phyloP scores from a whole-genome alignment of 1,140 invertebrate genomes.

The Drosophila nigromelanica region DNA sequence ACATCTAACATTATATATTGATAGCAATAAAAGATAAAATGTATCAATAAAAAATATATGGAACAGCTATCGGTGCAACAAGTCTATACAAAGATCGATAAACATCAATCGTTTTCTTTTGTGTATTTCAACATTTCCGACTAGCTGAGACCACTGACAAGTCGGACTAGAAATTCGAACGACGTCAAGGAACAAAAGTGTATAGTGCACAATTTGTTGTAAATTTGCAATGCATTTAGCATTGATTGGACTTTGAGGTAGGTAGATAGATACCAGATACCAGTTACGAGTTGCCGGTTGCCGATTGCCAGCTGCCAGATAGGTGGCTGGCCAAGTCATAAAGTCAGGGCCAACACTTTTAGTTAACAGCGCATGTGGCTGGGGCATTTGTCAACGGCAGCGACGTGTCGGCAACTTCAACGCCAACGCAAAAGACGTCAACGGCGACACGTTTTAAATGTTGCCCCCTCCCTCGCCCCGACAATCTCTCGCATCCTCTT shows the following conservation, averaged over 20 bases:
- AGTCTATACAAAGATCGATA: too few species aligned
- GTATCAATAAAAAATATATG: too few species aligned
- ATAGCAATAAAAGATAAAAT: too few species aligned
- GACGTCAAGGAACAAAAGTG: not conserved
- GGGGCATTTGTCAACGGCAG: slow-evolving; percentile 77
- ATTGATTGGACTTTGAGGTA: slow-evolving; percentile 65
- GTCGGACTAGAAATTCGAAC: not conserved
- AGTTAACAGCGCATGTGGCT: slow-evolving; percentile 76
- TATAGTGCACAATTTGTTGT: slow-evolving; percentile 39
- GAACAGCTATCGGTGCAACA: too few species aligned
- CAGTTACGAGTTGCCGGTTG: not conserved
- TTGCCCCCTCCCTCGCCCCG: slow-evolving; percentile 10
- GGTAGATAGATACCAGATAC: slow-evolving; percentile 51
- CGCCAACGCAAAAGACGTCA: slow-evolving; percentile 66
- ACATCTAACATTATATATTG: too few species aligned
- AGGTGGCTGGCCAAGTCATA: slow-evolving; percentile 30
- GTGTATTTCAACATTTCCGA: not conserved
- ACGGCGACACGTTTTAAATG: slow-evolving; percentile 61
- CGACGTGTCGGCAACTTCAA: slow-evolving; percentile 75
- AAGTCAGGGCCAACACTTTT: slow-evolving; percentile 60
- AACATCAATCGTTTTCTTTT: not conserved
- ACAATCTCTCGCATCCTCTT: not conserved
- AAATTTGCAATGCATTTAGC: slow-evolving; percentile 52
- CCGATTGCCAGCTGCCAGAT: slow-evolving; percentile 9
- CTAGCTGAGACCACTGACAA: not conserved